phyloP scores from a whole-genome alignment of 2,888 invertebrate species.

The Agrypnus murinus region DNA sequence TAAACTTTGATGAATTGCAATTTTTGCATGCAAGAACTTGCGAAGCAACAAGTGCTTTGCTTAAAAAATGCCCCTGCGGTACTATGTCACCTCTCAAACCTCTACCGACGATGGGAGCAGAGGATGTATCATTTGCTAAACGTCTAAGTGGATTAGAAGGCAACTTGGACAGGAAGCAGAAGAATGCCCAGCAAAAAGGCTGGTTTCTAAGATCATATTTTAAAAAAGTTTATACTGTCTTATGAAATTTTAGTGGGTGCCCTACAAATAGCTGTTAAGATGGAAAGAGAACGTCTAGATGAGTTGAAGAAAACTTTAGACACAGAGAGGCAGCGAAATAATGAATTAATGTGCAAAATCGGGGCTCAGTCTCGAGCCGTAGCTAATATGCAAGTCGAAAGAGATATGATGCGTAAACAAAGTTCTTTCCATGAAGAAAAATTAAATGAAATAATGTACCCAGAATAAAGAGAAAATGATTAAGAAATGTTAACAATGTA shows the following conservation, averaged over 20 bases:
- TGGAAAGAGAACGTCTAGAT: conserved; percentile 56
- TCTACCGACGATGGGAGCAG: too few relatives aligned
- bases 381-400: conserved; percentile 57
- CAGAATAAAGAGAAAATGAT: too few relatives aligned
- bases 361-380: conserved; percentile 55
- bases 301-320: conserved; percentile 56
- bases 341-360: conserved; percentile 55
- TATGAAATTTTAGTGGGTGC: conserved; percentile 54
- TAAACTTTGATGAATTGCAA: conserved; percentile 74
- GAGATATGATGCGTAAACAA: conserved; percentile 57
- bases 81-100: background rate
- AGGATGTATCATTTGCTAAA: too few relatives aligned
- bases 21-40: conserved; percentile 74
- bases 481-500: too few relatives aligned
- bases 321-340: conserved; percentile 57
- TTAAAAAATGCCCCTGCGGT: conserved; percentile 62
- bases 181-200: conserved; percentile 73
- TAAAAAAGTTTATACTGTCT: too few relatives aligned
- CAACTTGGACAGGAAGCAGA: conserved; percentile 72
- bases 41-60: conserved; percentile 71
- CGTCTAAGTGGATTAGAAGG: conserved; percentile 68
- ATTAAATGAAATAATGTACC: conserved; percentile 55
- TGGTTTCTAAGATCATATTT: too few relatives aligned
- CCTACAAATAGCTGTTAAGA: conserved; percentile 55
- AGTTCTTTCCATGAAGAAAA: conserved; percentile 56